Conservation (phyloP, 2,113 vertebrate species). For the Lasiurus cinereus region DNA sequence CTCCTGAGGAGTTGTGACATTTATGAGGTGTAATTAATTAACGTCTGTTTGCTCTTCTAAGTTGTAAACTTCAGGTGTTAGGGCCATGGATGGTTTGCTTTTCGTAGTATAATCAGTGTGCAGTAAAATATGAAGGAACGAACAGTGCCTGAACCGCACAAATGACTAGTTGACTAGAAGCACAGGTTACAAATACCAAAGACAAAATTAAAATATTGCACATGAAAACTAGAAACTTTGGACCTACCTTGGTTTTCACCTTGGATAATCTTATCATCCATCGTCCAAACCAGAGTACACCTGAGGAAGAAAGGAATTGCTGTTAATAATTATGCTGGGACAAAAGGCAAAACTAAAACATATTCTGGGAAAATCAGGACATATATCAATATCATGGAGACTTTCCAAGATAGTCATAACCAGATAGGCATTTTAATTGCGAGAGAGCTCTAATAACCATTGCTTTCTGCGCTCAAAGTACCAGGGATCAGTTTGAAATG, state of each 20-base stretch:
- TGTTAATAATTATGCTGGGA: neutral
- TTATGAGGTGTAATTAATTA: neutral
- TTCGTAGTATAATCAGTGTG: neutral
- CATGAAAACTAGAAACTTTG: neutral
- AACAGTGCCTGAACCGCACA: neutral
- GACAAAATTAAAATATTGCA: neutral
- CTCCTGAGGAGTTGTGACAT: neutral
- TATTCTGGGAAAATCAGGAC: neutral
- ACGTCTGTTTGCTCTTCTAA: neutral
- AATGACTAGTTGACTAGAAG: neutral
- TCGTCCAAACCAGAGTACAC: neutral
- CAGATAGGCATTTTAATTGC: constrained; percentile 29
- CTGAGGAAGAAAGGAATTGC: neutral
- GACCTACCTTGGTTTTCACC: neutral
- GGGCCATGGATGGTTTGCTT: neutral
- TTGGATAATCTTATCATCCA: neutral
- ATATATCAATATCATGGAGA: neutral
- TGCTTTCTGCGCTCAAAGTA: neutral
- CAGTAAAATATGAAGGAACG: neutral
- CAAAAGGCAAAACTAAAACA: neutral
- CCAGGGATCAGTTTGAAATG: neutral
- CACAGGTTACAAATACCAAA: neutral
- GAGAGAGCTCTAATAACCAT: neutral
- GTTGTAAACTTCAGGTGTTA: neutral
- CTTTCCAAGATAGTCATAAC: neutral